These are phyloP conservation scores for Chydorus sphaericus DNA, from an alignment of 2,888 invertebrate genomes.

Conservation along the genomic window DNA sequence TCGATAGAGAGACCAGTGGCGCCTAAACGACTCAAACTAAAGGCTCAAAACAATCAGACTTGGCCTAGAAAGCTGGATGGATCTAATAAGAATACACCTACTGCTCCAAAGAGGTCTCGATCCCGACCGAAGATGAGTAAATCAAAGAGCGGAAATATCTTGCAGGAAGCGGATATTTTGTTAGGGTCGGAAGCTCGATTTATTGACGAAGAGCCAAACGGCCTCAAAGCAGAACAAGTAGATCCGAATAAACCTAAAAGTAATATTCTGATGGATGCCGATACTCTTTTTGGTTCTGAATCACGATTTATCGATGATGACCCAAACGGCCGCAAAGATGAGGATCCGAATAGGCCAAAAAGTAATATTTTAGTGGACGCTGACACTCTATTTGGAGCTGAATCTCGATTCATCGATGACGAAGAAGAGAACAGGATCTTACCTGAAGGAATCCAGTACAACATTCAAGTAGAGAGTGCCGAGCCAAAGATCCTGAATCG, in stretches of 20 bases:
- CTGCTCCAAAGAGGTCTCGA: conserved; percentile 7
- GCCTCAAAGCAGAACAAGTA: background rate
- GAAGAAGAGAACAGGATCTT: background rate
- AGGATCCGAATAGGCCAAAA: background rate
- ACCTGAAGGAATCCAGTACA: background rate
- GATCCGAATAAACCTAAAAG: background rate
- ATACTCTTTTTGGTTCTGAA: background rate
- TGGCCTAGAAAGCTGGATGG: conserved; percentile 8
- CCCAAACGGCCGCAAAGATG: no score
- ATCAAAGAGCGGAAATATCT: no score
- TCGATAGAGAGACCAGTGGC: background rate
- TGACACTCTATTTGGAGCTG: no score
- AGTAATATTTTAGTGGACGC: no score
- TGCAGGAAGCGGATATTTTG: background rate
- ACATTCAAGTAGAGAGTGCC: background rate
- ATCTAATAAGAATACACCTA: background rate
- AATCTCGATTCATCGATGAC: background rate
- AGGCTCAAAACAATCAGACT: conserved; percentile 7
- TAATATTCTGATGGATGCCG: background rate
- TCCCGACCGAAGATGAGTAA: background rate
- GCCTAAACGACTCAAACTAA: background rate
- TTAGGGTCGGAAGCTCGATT: background rate
- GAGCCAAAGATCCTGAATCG: background rate
- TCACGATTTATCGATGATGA: conserved; percentile 1
- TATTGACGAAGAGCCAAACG: background rate